Conservation (phyloP, 2,888 invertebrate species). For the Torymus texanus region DNA sequence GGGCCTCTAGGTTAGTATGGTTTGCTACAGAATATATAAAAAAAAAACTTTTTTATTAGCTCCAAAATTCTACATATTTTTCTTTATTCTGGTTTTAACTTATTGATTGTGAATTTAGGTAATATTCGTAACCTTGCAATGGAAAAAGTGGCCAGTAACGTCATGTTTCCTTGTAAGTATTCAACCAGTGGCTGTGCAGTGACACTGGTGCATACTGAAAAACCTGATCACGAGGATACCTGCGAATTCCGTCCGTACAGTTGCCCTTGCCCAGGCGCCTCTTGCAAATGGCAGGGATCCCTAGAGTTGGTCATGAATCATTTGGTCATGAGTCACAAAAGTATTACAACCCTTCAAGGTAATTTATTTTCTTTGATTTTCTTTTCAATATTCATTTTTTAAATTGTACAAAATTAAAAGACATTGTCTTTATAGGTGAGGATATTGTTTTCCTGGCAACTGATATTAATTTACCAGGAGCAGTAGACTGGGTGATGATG, state of each 20-base stretch:
- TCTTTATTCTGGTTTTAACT: slow-evolving; percentile 12
- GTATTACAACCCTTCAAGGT: slow-evolving; percentile 98
- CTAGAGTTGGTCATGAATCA: slow-evolving; percentile 99
- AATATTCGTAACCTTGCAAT: slow-evolving; percentile 99
- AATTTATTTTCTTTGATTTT: slow-evolving; percentile 5
- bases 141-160: slow-evolving; percentile 99
- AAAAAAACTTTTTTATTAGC: neutral
- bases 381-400: slow-evolving; percentile 3
- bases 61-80: neutral
- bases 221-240: slow-evolving; percentile 98
- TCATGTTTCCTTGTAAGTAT: slow-evolving; percentile 99
- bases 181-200: slow-evolving; percentile 95
- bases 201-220: slow-evolving; percentile 96
- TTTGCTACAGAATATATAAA: neutral
- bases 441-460: slow-evolving; percentile 99
- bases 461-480: slow-evolving; percentile 99
- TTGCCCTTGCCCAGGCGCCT: slow-evolving; percentile 99
- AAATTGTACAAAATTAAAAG: no score
- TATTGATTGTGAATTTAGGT: slow-evolving; percentile 75
- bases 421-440: slow-evolving; percentile 80
- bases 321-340: slow-evolving; percentile 97
- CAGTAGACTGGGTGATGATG: slow-evolving; percentile 99
- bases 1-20: slow-evolving; percentile 86
- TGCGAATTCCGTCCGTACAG: slow-evolving; percentile 99
- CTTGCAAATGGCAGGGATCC: slow-evolving; percentile 99